phyloP scores from a whole-genome alignment of 2,888 invertebrate genomes.

The Pyralis farinalis region DNA sequence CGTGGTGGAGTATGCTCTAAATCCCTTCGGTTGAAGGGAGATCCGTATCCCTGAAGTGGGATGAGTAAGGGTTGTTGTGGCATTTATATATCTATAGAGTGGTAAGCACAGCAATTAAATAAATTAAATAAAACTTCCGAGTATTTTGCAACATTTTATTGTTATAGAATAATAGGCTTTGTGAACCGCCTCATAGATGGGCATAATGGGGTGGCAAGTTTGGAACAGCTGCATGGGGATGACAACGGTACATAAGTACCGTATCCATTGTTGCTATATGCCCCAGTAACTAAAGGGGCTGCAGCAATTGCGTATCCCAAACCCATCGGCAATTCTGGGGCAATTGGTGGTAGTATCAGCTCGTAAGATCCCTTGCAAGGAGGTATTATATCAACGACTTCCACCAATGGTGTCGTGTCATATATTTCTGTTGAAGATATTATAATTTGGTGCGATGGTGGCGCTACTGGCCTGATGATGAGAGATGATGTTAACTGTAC shows the following conservation, averaged over 20 bases:
- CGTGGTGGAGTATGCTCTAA: too few species aligned
- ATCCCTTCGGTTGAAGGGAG: too few species aligned
- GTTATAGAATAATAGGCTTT: constrained; percentile 36
- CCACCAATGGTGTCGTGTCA: background rate
- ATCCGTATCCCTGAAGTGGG: too few species aligned
- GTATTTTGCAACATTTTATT: background rate
- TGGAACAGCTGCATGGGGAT: constrained; percentile 25
- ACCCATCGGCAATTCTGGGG: constrained; percentile 35
- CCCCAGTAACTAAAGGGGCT: constrained; percentile 32
- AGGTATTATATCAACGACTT: background rate
- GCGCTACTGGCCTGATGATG: background rate
- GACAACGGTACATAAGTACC: constrained; percentile 28
- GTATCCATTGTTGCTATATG: constrained; percentile 25
- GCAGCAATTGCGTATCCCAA: constrained; percentile 40
- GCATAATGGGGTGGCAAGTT: constrained; percentile 36
- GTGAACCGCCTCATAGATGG: constrained; percentile 32
- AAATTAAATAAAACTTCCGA: too few species aligned
- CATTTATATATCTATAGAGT: too few species aligned
- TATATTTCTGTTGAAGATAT: background rate
- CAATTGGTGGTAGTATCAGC: constrained; percentile 37
- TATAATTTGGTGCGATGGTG: background rate
- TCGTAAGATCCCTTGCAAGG: constrained; percentile 15
- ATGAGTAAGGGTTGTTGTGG: too few species aligned
- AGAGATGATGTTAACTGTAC: background rate
- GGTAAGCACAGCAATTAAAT: too few species aligned